Percentiles rank a stretch among this genome's conserved stretches.
phyloP scores from a whole-genome alignment of 2,113 vertebrate species.

The Pelmatolapia mariae region DNA sequence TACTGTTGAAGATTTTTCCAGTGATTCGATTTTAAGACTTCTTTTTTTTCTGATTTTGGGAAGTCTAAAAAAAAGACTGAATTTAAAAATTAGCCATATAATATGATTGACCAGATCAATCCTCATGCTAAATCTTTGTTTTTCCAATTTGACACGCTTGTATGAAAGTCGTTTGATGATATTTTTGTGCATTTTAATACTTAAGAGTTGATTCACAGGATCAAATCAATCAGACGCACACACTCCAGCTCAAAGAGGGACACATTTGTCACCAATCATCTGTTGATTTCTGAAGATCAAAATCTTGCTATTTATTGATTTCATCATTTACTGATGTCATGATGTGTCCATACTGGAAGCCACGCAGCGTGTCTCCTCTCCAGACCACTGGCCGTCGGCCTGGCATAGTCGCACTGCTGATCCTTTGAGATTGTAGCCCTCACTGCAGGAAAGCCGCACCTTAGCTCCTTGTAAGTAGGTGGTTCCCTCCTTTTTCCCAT shows the following conservation, averaged over 20 bases:
- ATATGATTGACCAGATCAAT: background rate
- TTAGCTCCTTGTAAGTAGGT: slow-evolving; percentile 75
- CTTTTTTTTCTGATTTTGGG: background rate
- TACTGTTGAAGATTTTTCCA: background rate
- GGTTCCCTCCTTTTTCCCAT: slow-evolving; percentile 77
- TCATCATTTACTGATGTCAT: background rate
- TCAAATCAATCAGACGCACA: background rate
- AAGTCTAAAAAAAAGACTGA: background rate
- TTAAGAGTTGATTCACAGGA: background rate
- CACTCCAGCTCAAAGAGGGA: background rate
- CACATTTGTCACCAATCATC: background rate
- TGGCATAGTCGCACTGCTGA: slow-evolving; percentile 73
- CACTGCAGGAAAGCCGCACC: slow-evolving; percentile 72
- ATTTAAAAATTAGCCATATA: background rate
- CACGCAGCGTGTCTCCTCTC: slow-evolving; percentile 62
- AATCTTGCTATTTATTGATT: background rate
- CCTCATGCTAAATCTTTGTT: background rate
- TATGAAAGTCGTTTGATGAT: background rate
- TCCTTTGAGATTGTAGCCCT: slow-evolving; percentile 71
- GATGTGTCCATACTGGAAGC: slow-evolving; percentile 24
- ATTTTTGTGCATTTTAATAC: background rate
- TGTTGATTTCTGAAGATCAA: slow-evolving; percentile 5
- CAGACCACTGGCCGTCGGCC: slow-evolving; percentile 76
- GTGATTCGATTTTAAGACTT: background rate
- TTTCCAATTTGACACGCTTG: background rate